Evolutionary conservation across 2,797 vertebrate species (phyloP).

Genomic region (Lepilemur ruficaudatus): DNA sequence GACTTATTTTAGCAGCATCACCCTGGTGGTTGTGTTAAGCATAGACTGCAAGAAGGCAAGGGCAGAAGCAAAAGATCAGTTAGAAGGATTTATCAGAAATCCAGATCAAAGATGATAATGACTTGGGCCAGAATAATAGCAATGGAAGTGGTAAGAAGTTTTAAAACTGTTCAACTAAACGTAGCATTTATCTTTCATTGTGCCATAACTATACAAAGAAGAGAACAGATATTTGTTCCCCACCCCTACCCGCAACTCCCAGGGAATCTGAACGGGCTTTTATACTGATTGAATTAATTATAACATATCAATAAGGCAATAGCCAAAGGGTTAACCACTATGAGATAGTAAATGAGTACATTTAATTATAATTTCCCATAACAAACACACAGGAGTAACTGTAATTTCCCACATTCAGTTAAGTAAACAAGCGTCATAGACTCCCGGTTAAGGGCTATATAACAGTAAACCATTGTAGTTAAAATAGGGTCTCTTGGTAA

Average conservation of each 20-base stretch:
- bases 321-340: background rate
- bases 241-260: background rate
- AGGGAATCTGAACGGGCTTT: background rate
- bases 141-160: background rate
- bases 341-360: background rate
- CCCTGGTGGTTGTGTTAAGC: background rate
- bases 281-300: background rate
- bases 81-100: background rate
- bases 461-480: background rate
- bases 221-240: background rate
- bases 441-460: background rate
- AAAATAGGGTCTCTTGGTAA: background rate
- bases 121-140: background rate
- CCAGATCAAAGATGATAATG: background rate
- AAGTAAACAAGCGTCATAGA: background rate
- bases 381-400: background rate
- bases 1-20: background rate
- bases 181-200: background rate
- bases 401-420: background rate
- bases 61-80: background rate
- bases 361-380: constrained; percentile 26
- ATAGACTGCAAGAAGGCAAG: background rate
- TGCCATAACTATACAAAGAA: background rate
- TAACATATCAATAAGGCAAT: background rate
- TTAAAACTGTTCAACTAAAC: background rate